Evolutionary conservation across 2,888 invertebrate species (phyloP).

Genomic region (Anthophora plumipes): DNA sequence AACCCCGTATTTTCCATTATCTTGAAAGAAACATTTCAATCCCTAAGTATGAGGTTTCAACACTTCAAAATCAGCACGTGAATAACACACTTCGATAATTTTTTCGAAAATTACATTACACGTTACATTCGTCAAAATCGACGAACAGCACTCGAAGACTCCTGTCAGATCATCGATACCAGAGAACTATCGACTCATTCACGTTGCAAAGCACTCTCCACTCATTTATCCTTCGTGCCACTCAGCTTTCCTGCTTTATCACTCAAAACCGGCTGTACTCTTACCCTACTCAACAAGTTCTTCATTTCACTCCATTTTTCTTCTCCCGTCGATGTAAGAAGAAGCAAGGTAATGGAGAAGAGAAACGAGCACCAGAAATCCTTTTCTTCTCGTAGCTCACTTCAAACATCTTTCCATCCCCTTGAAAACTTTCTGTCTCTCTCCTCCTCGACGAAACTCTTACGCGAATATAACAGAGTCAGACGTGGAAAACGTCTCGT

Average conservation of each 20-base stretch:
- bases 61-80: too few species aligned
- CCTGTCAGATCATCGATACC: background rate
- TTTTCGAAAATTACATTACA: too few species aligned
- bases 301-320: conserved; percentile 11
- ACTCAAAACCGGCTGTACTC: conserved; percentile 1
- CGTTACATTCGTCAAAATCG: too few species aligned
- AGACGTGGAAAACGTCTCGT: conserved; percentile 63
- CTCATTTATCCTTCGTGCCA: conserved; percentile 5
- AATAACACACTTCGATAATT: too few species aligned
- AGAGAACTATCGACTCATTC: background rate
- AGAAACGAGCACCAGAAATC: conserved; percentile 24
- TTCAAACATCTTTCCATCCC: conserved; percentile 33
- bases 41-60: too few species aligned
- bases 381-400: background rate
- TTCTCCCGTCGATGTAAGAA: conserved; percentile 2
- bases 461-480: conserved; percentile 73
- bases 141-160: too few species aligned
- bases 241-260: conserved; percentile 14
- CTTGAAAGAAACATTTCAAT: too few species aligned
- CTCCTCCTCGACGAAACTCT: conserved; percentile 21
- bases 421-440: too few species aligned
- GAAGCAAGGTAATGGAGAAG: conserved; percentile 57
- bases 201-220: background rate
- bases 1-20: too few species aligned
- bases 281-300: background rate